A percentile compares a stretch with the other conserved stretches of the same genome.
These are phyloP conservation scores for Thomomys bottae DNA, from an alignment of 2,113 vertebrate species.

Conservation along the genomic window DNA sequence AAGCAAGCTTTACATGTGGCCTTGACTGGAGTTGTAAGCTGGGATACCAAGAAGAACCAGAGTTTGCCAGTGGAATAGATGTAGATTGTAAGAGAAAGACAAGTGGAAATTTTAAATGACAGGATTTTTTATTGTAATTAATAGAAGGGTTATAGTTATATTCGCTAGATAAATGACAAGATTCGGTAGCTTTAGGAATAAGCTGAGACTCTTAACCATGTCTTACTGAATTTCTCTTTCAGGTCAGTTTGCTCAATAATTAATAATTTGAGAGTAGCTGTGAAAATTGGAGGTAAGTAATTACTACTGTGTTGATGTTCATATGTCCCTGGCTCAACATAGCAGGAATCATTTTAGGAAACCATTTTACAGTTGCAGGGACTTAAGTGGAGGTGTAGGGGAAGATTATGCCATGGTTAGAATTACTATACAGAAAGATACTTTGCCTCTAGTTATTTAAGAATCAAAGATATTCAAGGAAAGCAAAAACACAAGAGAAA, in stretches of 20 bases:
- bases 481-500: background rate
- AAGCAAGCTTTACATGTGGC: background rate
- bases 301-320: background rate
- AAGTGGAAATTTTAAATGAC: background rate
- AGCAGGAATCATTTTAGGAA: background rate
- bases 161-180: background rate
- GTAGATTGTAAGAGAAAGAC: background rate
- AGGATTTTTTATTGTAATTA: too few species aligned
- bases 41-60: too few species aligned
- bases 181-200: slow-evolving; percentile 6
- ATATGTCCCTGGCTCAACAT: background rate
- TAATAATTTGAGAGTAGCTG: background rate
- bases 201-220: background rate
- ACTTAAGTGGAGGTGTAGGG: background rate
- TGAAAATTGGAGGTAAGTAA: slow-evolving; percentile 9
- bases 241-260: slow-evolving; percentile 6
- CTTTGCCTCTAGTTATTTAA: slow-evolving; percentile 4
- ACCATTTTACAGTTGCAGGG: background rate
- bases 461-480: background rate
- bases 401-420: background rate
- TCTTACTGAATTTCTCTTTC: slow-evolving; percentile 18
- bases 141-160: too few species aligned
- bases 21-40: fast-evolving
- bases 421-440: background rate
- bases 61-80: background rate